phyloP scores from a whole-genome alignment of 2,888 invertebrate species.

The Rambutsinella grinnellia region DNA sequence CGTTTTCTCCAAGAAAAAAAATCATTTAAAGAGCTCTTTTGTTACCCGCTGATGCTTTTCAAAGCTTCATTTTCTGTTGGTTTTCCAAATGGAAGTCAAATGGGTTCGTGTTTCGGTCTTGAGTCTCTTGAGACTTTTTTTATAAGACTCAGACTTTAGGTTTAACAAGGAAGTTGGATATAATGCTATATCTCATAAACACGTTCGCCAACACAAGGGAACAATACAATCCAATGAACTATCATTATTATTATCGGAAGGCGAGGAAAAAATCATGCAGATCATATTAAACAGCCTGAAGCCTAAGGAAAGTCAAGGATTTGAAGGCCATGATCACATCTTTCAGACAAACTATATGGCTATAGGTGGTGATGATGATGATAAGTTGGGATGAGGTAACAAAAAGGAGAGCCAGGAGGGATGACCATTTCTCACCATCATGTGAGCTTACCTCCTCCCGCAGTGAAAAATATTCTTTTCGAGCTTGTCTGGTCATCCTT shows the following conservation, averaged over 20 bases:
- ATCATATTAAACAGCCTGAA: slow-evolving; percentile 25
- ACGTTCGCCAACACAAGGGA: background rate
- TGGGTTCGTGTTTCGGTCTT: too few species aligned
- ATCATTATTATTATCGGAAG: slow-evolving; percentile 16
- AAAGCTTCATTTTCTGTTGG: too few species aligned
- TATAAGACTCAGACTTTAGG: too few species aligned
- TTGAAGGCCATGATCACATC: slow-evolving; percentile 50
- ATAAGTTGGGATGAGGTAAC: slow-evolving; percentile 18
- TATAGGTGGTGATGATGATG: background rate
- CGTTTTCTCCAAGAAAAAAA: background rate
- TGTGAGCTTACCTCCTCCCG: too few species aligned
- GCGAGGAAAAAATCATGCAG: background rate
- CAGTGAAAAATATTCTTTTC: too few species aligned
- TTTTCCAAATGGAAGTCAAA: slow-evolving; percentile 38
- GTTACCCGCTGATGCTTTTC: slow-evolving; percentile 2
- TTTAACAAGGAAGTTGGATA: background rate
- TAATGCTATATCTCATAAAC: background rate
- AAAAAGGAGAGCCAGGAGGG: slow-evolving; percentile 35
- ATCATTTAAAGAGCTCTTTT: background rate
- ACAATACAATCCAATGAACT: slow-evolving; percentile 24
- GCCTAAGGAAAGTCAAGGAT: slow-evolving; percentile 25
- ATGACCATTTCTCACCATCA: too few species aligned
- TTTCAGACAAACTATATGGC: too few species aligned
- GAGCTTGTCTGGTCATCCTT: too few species aligned
- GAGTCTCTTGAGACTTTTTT: too few species aligned